Percentiles rank a stretch among this genome's conserved stretches.
Conservation (phyloP, 2,888 invertebrate genomes). For the Coelopa pilipes region DNA sequence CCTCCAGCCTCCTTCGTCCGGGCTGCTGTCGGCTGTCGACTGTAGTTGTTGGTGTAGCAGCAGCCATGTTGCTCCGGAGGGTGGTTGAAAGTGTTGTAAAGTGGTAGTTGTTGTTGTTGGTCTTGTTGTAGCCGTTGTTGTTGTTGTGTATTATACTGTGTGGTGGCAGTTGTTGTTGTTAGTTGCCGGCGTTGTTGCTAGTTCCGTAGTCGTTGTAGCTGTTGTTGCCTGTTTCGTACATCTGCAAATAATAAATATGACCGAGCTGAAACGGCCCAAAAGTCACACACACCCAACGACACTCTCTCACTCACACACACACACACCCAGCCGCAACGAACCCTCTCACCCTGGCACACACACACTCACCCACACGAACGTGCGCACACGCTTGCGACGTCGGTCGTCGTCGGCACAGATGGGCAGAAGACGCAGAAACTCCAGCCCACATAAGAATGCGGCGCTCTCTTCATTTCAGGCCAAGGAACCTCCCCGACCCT, state of each 20-base stretch:
- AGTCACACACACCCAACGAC: conserved; percentile 39
- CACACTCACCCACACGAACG: conserved; percentile 32
- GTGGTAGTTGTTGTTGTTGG: conserved; percentile 18
- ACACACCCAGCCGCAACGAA: conserved; percentile 9
- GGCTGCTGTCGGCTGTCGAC: no score
- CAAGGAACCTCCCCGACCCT: conserved; percentile 33
- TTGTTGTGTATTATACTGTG: conserved; percentile 48
- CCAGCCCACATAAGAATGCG: neutral
- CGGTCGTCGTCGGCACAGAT: no score
- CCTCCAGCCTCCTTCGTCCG: no score
- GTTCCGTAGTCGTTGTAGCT: conserved; percentile 40
- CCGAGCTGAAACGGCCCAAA: conserved; percentile 63
- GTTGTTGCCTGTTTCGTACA: conserved; percentile 45
- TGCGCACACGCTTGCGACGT: conserved; percentile 10
- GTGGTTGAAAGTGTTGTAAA: neutral
- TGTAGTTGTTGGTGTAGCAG: conserved; percentile 32
- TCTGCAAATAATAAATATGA: conserved; percentile 64
- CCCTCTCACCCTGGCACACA: conserved; percentile 33
- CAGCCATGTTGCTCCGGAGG: conserved; percentile 22
- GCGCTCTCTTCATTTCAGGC: conserved; percentile 18
- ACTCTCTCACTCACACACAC: conserved; percentile 36
- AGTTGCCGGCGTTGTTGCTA: no score
- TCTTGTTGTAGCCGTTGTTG: conserved; percentile 37
- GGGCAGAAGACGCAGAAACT: neutral
- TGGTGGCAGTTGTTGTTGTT: conserved; percentile 39